A percentile compares a stretch with the other conserved stretches of the same genome.
phyloP scores from a whole-genome alignment of 2,888 invertebrate species.

The Melipona beecheii region DNA sequence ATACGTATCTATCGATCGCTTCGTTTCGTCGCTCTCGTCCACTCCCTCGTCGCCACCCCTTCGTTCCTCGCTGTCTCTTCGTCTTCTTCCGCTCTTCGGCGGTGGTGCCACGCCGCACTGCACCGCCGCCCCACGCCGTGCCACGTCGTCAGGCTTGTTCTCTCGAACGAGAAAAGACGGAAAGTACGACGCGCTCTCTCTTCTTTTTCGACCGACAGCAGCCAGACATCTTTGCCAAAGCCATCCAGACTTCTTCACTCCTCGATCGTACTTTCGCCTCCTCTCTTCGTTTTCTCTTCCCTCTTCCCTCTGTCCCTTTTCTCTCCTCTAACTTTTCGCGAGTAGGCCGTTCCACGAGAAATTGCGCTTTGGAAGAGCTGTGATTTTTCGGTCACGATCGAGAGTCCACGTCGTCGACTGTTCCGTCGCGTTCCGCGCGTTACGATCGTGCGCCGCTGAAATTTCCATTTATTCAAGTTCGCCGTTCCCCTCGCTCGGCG shows the following conservation, averaged over 20 bases:
- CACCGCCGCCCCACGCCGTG: constrained; percentile 5
- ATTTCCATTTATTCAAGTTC: background rate
- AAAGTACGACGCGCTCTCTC: constrained; percentile 41
- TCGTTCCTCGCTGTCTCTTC: constrained; percentile 1
- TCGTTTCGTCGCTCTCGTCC: constrained; percentile 48
- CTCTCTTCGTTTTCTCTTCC: background rate
- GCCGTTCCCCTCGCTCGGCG: background rate
- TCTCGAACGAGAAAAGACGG: constrained; percentile 53
- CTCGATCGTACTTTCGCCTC: constrained; percentile 21
- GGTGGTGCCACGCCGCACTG: background rate
- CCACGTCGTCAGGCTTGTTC: constrained; percentile 37
- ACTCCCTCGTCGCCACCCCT: constrained; percentile 30
- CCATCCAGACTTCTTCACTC: background rate
- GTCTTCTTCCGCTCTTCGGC: constrained; percentile 27
- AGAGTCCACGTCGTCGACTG: background rate
- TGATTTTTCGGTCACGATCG: background rate
- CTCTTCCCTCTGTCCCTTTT: background rate
- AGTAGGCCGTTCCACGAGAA: no score
- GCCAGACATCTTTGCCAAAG: constrained; percentile 24
- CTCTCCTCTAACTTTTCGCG: no score
- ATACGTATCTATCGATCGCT: constrained; percentile 67
- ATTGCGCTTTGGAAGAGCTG: no score
- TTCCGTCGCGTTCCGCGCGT: background rate
- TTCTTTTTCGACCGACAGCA: constrained; percentile 2
- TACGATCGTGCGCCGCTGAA: background rate